Percentiles rank a stretch among this genome's conserved stretches.
Conservation (phyloP, 1,140 invertebrate species). For the Mactra quadrangularis region DNA sequence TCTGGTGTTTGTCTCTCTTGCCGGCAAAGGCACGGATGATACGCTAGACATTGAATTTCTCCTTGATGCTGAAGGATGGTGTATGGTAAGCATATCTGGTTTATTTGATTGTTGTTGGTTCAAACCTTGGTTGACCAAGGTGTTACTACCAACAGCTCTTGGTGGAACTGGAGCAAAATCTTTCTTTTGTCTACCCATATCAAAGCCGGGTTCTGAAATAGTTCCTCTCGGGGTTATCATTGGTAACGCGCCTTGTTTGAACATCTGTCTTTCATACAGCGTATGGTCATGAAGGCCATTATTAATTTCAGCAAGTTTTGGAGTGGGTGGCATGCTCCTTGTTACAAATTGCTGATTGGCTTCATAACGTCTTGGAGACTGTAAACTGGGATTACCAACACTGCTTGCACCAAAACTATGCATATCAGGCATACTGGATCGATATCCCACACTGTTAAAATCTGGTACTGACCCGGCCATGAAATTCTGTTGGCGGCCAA, state of each 20-base stretch:
- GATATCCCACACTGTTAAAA: slow-evolving; percentile 34
- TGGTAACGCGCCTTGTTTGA: slow-evolving; percentile 27
- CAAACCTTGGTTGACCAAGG: slow-evolving; percentile 38
- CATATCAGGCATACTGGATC: slow-evolving; percentile 7
- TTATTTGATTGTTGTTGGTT: slow-evolving; percentile 7
- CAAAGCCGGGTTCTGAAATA: slow-evolving; percentile 36
- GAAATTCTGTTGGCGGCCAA: slow-evolving; percentile 14
- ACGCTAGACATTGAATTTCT: slow-evolving; percentile 24
- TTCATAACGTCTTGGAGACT: slow-evolving; percentile 30
- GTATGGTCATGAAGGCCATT: slow-evolving; percentile 25
- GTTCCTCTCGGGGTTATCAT: slow-evolving; percentile 42
- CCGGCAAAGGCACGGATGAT: slow-evolving; percentile 28
- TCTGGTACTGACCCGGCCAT: slow-evolving; percentile 50
- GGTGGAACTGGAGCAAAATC: slow-evolving; percentile 48
- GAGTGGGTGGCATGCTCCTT: slow-evolving; percentile 56
- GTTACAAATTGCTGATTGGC: slow-evolving; percentile 19
- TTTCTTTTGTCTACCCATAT: slow-evolving; percentile 3
- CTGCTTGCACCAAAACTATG: background rate
- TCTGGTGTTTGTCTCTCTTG: slow-evolving; percentile 5
- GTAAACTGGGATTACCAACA: background rate
- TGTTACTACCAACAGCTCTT: slow-evolving; percentile 48
- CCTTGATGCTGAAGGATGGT: slow-evolving; percentile 5
- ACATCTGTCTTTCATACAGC: slow-evolving; percentile 44
- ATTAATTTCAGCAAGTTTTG: slow-evolving; percentile 11
- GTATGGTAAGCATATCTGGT: slow-evolving; percentile 37